Base-by-base conservation (phyloP, 2,888 invertebrate genomes). In the Tenthredo livida region DNA sequence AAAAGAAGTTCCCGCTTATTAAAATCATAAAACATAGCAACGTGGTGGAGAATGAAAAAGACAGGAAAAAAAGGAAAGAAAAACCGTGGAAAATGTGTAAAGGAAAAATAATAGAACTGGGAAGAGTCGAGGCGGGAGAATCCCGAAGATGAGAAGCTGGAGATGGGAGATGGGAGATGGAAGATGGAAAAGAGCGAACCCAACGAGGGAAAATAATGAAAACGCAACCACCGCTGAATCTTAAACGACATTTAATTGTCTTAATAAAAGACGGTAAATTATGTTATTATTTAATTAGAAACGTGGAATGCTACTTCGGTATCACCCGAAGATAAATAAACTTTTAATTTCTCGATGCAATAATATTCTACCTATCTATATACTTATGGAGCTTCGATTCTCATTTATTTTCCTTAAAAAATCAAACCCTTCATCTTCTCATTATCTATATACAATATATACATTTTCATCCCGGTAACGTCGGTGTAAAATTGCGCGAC, bases 201-300 rank as follows among this genome's bases (percentile, higher is more conserved):
- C 54, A 37, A 70, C 87, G 85, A 54, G 67, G 85, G 84, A 88
- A 87, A 90, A 89, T 91, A 92, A 92, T 92, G 91, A 90, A 90
- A 92, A 90, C 89, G 87, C 89, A 88, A 88, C 88, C 86, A 88
- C 86, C 89, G 89, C 87, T 89, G 91, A 91, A 92, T 92, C 91
- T 91, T 91, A 91, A 92, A 90, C 89, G 91, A 89, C 91, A 90
- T 92, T 92, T 92, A 92, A 92, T 92, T 92, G 90, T 90, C 90
- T 90, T 88, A 88, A 89, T 89, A 88, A 89, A 89, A 90, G 90
- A 90, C 90, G 90, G 88, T 91, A 90, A 92, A 91, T 92, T 91
- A 90, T 91, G 90, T 91, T 92, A 91, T 92, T 92, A 92, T 92
- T 92, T 92, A 92, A 92, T 92, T 92, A 92, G 89, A 91, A 87